Evolutionary conservation across 2,113 vertebrate species (phyloP).

Genomic region (Amblyopsis rosae): DNA sequence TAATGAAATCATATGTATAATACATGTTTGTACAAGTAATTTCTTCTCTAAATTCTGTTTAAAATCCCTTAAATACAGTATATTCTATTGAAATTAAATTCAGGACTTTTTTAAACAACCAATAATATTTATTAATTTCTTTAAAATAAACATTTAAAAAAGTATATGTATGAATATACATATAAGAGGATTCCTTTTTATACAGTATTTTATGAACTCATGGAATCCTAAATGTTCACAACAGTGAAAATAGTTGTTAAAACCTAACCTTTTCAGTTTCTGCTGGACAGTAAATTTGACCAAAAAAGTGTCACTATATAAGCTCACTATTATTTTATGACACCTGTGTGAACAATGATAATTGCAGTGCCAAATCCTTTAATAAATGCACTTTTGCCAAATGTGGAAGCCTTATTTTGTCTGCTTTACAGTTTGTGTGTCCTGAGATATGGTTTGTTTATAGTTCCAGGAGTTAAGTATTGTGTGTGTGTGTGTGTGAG

Average conservation of each 20-base stretch:
- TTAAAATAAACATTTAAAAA: constrained; percentile 19
- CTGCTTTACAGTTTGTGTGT: neutral
- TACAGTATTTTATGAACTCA: constrained; percentile 39
- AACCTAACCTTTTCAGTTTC: constrained; percentile 63
- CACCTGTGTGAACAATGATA: constrained; percentile 62
- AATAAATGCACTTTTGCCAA: constrained; percentile 75
- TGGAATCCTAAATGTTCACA: constrained; percentile 48
- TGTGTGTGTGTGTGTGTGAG: no score
- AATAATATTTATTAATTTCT: constrained; percentile 64
- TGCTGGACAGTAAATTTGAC: constrained; percentile 78
- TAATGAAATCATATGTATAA: constrained; percentile 54
- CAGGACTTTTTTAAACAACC: constrained; percentile 28
- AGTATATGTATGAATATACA: constrained; percentile 1
- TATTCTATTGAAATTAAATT: neutral
- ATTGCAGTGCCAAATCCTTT: constrained; percentile 64
- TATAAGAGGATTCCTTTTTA: neutral
- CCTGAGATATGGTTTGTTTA: neutral
- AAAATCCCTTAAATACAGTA: constrained; percentile 9
- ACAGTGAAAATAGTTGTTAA: constrained; percentile 67
- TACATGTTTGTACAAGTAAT: constrained; percentile 53
- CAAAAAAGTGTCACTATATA: constrained; percentile 40
- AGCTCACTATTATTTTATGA: constrained; percentile 64
- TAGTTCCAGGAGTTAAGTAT: neutral
- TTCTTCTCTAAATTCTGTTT: constrained; percentile 24
- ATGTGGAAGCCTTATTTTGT: constrained; percentile 1